Percentiles rank a stretch among this genome's conserved stretches.
Conservation (phyloP, 2,113 vertebrate species). For the Grus americana region DNA sequence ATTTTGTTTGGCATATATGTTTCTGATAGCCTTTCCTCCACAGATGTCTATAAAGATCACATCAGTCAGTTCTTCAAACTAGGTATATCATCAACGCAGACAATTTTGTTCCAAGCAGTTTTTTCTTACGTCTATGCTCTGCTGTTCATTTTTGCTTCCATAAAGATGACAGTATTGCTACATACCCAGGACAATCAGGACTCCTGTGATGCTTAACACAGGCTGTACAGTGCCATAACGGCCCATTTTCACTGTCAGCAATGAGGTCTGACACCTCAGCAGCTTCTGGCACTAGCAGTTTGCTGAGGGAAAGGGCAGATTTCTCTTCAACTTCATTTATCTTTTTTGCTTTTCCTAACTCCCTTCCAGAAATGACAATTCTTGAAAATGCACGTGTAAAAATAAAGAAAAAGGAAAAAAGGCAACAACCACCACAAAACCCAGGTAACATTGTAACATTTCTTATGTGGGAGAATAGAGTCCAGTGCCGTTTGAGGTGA, state of each 20-base stretch:
- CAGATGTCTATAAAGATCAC: constrained; percentile 25
- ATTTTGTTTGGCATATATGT: not conserved
- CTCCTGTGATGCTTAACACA: constrained; percentile 38
- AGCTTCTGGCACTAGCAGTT: constrained; percentile 25
- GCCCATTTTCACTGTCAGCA: constrained; percentile 46
- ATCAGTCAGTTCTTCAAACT: constrained; percentile 12
- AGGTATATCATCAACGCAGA: not conserved
- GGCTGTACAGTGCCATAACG: not conserved
- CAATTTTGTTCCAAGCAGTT: constrained; percentile 19
- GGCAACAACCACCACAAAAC: not conserved
- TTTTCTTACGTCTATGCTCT: constrained; percentile 31
- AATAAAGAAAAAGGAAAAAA: not conserved
- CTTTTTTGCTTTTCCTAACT: not conserved
- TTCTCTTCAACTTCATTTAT: not conserved
- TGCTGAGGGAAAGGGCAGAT: constrained; percentile 29
- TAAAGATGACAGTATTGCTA: constrained; percentile 30
- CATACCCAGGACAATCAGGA: constrained; percentile 31
- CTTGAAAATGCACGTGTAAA: constrained; percentile 37
- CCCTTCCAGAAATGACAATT: constrained; percentile 36
- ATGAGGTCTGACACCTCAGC: constrained; percentile 32
- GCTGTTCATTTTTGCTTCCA: constrained; percentile 44
- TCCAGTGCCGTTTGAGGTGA: not conserved
- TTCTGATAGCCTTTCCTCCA: not conserved
- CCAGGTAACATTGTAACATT: constrained; percentile 18
- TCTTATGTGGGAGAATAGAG: not conserved